Percentiles rank a stretch among this genome's conserved stretches.
Conservation (phyloP, 2,797 vertebrate genomes). For the Cyprinodon diabolis region DNA sequence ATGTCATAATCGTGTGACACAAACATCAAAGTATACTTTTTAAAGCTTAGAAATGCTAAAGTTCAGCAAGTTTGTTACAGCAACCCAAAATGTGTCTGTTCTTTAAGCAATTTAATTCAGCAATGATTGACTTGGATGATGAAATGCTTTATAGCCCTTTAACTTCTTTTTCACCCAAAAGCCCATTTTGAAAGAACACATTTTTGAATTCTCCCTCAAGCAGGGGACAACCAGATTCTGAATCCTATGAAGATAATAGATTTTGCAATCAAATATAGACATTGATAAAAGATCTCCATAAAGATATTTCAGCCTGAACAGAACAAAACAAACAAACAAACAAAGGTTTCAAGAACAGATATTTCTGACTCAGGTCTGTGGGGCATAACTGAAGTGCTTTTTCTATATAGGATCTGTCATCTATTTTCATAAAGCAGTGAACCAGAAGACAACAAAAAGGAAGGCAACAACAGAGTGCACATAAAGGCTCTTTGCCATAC, state of each 20-base stretch:
- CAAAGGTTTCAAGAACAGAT: background rate
- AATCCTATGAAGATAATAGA: background rate
- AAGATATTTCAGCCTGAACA: background rate
- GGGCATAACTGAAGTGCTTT: constrained; percentile 33
- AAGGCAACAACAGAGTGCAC: constrained; percentile 25
- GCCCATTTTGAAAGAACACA: background rate
- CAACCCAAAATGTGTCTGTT: background rate
- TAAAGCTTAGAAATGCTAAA: background rate
- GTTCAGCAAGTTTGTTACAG: background rate
- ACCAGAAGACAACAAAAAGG: constrained; percentile 50
- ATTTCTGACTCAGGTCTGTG: constrained; percentile 24
- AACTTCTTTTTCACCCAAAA: background rate
- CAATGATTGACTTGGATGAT: background rate
- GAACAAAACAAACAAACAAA: background rate
- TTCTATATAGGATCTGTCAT: constrained; percentile 59
- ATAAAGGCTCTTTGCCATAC: constrained; percentile 34
- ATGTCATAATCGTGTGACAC: background rate
- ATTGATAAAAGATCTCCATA: constrained; percentile 5
- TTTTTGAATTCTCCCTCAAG: background rate
- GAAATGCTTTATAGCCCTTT: background rate
- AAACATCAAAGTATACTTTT: background rate
- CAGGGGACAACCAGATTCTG: background rate
- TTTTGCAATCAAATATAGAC: background rate
- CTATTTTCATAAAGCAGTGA: constrained; percentile 47
- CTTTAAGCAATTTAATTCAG: background rate